phyloP scores from a whole-genome alignment of 2,797 vertebrate species.

The Botia kubotai region DNA sequence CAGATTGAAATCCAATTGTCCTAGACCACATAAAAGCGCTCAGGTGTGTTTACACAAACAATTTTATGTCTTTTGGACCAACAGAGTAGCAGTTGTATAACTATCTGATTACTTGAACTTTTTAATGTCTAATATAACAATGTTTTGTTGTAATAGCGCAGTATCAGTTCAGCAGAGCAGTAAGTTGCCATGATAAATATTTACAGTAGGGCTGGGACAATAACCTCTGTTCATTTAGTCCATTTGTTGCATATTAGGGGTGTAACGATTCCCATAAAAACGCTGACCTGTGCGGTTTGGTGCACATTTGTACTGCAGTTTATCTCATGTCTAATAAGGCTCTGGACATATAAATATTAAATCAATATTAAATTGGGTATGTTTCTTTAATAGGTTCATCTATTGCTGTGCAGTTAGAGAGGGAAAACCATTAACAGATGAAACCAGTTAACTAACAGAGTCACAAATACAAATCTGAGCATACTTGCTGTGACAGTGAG shows the following conservation, averaged over 20 bases:
- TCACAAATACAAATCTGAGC: too few species aligned
- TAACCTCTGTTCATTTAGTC: not conserved
- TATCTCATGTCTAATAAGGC: not conserved
- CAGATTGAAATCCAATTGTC: slow-evolving; percentile 28
- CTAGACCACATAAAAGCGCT: slow-evolving; percentile 21
- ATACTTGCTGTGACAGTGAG: not conserved
- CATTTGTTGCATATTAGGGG: not conserved
- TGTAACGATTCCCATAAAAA: not conserved
- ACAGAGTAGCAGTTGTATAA: slow-evolving; percentile 5
- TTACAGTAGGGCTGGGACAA: not conserved
- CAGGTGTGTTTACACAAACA: slow-evolving; percentile 17
- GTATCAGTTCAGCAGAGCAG: not conserved
- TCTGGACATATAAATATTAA: not conserved
- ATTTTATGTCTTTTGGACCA: slow-evolving; percentile 23
- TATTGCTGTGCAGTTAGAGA: too few species aligned
- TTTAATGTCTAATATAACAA: slow-evolving; percentile 18
- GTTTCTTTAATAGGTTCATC: too few species aligned
- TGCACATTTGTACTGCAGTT: not conserved
- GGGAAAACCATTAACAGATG: not conserved
- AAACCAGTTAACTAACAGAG: not conserved
- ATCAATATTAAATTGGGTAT: too few species aligned
- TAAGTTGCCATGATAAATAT: not conserved
- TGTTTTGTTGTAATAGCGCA: not conserved
- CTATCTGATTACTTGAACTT: not conserved
- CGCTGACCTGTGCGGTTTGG: not conserved